phyloP scores from a whole-genome alignment of 2,797 vertebrate genomes.

The Falco berigora region DNA sequence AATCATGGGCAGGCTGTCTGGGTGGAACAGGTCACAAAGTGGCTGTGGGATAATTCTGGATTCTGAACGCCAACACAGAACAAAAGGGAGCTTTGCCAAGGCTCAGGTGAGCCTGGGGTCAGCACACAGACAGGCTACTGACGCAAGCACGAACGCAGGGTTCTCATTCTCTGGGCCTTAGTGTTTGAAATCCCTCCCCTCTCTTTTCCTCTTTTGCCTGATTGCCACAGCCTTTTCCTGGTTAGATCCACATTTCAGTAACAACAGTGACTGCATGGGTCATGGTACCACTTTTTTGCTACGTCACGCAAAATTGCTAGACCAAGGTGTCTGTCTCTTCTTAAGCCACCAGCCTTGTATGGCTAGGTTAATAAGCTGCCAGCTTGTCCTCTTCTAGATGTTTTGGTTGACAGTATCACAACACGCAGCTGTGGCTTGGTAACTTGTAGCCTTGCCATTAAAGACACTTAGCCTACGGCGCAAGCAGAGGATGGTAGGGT shows the following conservation, averaged over 20 bases:
- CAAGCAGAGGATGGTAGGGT: not conserved
- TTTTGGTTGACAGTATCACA: not conserved
- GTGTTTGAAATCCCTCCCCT: constrained; percentile 1
- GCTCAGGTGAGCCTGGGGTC: constrained; percentile 59
- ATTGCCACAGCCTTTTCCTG: constrained; percentile 7
- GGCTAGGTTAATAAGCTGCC: not conserved
- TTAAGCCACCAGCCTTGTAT: not conserved
- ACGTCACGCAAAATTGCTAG: not conserved
- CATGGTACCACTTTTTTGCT: not conserved
- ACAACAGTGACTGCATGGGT: not conserved
- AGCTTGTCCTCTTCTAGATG: not conserved
- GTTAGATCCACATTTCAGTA: not conserved
- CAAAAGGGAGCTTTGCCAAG: constrained; percentile 44
- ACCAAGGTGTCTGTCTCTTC: not conserved
- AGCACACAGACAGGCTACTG: constrained; percentile 38
- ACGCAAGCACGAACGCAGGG: not conserved
- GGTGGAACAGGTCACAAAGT: constrained; percentile 45
- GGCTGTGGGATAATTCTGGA: constrained; percentile 39
- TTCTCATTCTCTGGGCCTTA: not conserved
- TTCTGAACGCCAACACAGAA: constrained; percentile 37
- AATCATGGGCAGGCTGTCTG: constrained; percentile 57
- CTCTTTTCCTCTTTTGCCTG: constrained; percentile 10
- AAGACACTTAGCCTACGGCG: accelerated
- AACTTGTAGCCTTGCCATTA: not conserved
- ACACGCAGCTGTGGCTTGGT: not conserved